Conservation (phyloP, 2,888 invertebrate genomes). For the Tenodera sinensis region DNA sequence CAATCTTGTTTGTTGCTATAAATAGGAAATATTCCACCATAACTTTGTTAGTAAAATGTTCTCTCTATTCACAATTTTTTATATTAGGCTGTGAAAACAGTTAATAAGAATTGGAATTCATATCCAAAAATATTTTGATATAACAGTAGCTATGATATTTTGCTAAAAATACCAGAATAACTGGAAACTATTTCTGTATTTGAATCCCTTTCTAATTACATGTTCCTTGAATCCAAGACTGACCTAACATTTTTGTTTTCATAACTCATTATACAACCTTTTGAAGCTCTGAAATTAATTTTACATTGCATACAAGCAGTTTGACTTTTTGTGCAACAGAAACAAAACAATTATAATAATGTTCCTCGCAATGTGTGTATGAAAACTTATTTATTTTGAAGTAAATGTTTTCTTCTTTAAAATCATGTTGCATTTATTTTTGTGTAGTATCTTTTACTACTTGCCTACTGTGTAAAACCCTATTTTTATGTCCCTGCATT, state of each 20-base stretch:
- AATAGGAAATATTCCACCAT: too few species aligned
- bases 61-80: too few species aligned
- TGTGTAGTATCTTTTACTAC: not conserved
- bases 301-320: not conserved
- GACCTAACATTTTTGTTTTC: not conserved
- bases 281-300: not conserved
- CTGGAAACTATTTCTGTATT: not conserved
- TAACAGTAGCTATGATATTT: too few species aligned
- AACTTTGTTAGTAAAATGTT: too few species aligned
- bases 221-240: not conserved
- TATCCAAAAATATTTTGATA: too few species aligned
- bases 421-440: not conserved
- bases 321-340: not conserved
- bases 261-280: not conserved
- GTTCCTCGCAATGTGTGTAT: not conserved
- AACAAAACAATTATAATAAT: not conserved
- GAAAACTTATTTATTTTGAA: not conserved
- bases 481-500: too few species aligned
- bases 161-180: not conserved
- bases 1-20: too few species aligned
- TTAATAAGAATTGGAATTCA: too few species aligned
- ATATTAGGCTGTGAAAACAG: too few species aligned
- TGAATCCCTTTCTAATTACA: not conserved
- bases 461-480: too few species aligned
- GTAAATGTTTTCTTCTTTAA: not conserved